phyloP scores from a whole-genome alignment of 2,113 vertebrate genomes.

The Ptilorrhoa leucosticta region DNA sequence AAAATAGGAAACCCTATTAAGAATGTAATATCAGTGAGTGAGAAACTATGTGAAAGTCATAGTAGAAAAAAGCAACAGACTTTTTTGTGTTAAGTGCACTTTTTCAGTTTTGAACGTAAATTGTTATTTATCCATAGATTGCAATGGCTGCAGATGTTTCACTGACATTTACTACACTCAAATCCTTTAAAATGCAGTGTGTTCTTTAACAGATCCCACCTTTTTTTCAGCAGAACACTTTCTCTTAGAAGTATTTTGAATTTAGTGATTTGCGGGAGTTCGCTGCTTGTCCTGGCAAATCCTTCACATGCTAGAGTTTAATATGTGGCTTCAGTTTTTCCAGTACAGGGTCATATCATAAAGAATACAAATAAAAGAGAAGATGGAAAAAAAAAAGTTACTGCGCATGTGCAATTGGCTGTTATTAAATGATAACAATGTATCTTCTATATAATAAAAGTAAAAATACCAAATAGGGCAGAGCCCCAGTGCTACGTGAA shows the following conservation, averaged over 20 bases:
- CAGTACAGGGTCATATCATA: slow-evolving; percentile 7
- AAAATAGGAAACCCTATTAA: background rate
- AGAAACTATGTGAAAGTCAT: background rate
- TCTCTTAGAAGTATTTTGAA: slow-evolving; percentile 5
- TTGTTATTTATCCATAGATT: background rate
- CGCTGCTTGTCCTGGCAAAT: background rate
- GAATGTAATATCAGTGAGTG: background rate
- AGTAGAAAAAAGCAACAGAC: background rate
- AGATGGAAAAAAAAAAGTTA: background rate
- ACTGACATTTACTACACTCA: background rate
- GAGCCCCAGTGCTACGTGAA: background rate
- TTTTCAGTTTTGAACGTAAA: background rate
- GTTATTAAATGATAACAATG: slow-evolving; percentile 16
- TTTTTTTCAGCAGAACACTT: background rate
- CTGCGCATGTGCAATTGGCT: slow-evolving; percentile 10
- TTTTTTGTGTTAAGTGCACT: background rate
- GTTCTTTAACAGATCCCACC: background rate
- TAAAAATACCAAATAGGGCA: slow-evolving; percentile 6
- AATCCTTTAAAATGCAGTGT: background rate
- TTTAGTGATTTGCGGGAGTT: slow-evolving; percentile 10
- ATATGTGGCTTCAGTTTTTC: slow-evolving; percentile 2
- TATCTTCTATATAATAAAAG: slow-evolving; percentile 37
- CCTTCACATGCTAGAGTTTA: background rate
- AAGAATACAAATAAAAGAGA: slow-evolving; percentile 36
- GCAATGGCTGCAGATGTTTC: background rate